Evolutionary conservation across 2,888 invertebrate species (phyloP).

Genomic region (Linhomoeus sp.): DNA sequence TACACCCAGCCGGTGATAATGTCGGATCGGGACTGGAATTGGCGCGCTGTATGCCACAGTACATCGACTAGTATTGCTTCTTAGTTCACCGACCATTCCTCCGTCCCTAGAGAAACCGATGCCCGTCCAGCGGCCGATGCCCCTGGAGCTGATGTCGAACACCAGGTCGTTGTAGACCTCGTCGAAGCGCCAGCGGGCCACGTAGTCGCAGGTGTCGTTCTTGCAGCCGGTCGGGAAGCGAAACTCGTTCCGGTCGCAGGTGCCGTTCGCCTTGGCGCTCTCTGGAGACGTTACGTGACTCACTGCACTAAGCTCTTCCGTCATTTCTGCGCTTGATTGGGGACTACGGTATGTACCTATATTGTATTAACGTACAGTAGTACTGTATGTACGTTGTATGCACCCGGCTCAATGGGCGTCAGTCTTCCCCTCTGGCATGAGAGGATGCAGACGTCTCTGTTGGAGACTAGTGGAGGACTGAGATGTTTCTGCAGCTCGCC

Average conservation of each 20-base stretch:
- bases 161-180: slow-evolving; percentile 14
- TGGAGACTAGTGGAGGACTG: slow-evolving; percentile 14
- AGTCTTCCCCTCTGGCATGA: no score
- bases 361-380: no score
- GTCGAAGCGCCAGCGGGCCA: slow-evolving; percentile 22
- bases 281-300: no score
- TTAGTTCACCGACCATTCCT: slow-evolving; percentile 7
- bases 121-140: slow-evolving; percentile 27
- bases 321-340: no score
- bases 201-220: slow-evolving; percentile 21
- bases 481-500: slow-evolving; percentile 17
- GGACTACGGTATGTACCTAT: no score
- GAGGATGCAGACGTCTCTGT: slow-evolving; percentile 16
- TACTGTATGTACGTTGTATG: no score
- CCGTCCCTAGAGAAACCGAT: slow-evolving; percentile 23
- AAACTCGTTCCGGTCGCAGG: slow-evolving; percentile 23
- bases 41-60: no score
- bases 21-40: no score
- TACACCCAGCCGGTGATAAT: slow-evolving; percentile 26
- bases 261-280: not conserved
- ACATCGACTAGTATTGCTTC: no score
- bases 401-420: no score
- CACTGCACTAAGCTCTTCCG: no score
- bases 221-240: slow-evolving; percentile 22
- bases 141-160: slow-evolving; percentile 23